Evolutionary conservation across 1,140 invertebrate species (phyloP).

Genomic region (Meloidogyne chitwoodi): DNA sequence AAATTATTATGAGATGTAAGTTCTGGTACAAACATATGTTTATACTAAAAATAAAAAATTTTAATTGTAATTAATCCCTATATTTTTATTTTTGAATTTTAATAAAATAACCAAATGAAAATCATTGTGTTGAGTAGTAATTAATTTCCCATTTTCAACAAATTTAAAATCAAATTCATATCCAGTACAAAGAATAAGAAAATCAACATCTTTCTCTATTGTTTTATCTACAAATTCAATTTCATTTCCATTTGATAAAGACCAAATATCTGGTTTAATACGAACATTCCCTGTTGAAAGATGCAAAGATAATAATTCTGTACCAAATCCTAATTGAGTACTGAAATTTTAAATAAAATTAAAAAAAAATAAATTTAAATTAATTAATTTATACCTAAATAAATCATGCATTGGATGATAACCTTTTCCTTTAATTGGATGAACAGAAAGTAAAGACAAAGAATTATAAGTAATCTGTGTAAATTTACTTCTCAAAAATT

Average conservation of each 20-base stretch:
- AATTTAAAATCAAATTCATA: slow-evolving; percentile 24
- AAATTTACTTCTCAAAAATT: background rate
- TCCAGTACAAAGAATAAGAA: slow-evolving; percentile 17
- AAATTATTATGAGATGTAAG: slow-evolving; percentile 28
- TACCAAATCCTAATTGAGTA: slow-evolving; percentile 20
- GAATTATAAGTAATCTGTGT: background rate
- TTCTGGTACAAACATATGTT: slow-evolving; percentile 30
- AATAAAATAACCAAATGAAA: slow-evolving; percentile 12
- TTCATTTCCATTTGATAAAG: slow-evolving; percentile 11
- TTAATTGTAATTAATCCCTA: background rate
- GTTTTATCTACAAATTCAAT: slow-evolving; percentile 19
- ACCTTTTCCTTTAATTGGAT: background rate
- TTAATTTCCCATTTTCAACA: slow-evolving; percentile 23
- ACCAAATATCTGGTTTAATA: slow-evolving; percentile 23
- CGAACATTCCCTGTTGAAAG: slow-evolving; percentile 11
- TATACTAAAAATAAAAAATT: background rate
- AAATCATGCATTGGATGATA: background rate
- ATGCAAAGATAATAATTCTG: slow-evolving; percentile 5
- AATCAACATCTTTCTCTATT: slow-evolving; percentile 13
- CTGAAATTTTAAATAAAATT: slow-evolving; percentile 4
- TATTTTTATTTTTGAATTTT: background rate
- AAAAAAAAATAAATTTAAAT: background rate
- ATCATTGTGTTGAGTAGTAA: slow-evolving; percentile 22
- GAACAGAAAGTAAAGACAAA: background rate
- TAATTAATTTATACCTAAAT: background rate